A percentile compares a stretch with the other conserved stretches of the same genome.
Evolutionary conservation across 2,113 vertebrate species (phyloP).

Genomic region (Seriola rivoliana): DNA sequence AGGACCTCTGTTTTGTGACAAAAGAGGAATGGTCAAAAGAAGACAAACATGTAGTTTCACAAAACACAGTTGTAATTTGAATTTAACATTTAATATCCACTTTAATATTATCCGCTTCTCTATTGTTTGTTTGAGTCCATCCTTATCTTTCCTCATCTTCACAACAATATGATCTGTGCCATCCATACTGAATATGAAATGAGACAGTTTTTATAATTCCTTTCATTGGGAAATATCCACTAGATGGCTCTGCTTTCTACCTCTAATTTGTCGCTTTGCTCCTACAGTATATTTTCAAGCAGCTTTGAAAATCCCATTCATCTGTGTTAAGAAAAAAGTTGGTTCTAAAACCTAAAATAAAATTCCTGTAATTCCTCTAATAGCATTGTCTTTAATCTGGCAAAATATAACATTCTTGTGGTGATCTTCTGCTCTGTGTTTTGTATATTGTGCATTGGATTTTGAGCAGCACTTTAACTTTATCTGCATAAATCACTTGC

Average conservation of each 20-base stretch:
- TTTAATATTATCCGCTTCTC: slow-evolving; percentile 5
- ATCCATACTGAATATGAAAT: neutral
- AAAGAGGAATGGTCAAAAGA: slow-evolving; percentile 42
- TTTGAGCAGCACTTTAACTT: neutral
- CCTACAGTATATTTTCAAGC: neutral
- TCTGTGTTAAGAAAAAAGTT: neutral
- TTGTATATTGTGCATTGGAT: neutral
- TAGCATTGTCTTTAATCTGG: neutral
- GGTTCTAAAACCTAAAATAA: neutral
- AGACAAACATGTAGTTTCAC: slow-evolving; percentile 28
- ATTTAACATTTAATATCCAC: slow-evolving; percentile 13
- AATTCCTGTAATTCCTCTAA: neutral
- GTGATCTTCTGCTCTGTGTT: neutral
- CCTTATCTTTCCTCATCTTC: slow-evolving; percentile 16
- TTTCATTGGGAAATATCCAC: neutral
- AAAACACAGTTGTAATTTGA: slow-evolving; percentile 24
- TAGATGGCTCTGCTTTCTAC: slow-evolving; percentile 27
- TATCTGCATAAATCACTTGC: neutral
- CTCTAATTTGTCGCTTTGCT: neutral
- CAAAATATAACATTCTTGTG: neutral
- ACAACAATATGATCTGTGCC: neutral
- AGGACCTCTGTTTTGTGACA: slow-evolving; percentile 47
- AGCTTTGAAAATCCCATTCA: neutral
- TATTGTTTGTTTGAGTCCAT: slow-evolving; percentile 30
- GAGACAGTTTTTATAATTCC: neutral